Base-by-base conservation (phyloP, 2,113 vertebrate species). In the Seriola aureovittata region DNA sequence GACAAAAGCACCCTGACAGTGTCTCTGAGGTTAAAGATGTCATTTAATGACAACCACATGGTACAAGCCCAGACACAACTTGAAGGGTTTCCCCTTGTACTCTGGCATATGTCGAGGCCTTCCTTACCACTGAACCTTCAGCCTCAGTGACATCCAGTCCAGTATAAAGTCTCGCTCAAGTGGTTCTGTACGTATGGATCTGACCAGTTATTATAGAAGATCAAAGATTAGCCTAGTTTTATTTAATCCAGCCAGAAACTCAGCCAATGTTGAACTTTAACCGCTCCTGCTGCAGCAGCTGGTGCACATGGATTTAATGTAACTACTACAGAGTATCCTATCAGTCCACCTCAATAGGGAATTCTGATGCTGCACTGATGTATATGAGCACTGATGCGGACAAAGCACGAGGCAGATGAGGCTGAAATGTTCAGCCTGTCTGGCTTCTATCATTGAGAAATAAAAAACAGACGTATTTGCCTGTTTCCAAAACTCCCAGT, bases 191-290 rank as follows among this genome's bases (percentile, higher is more conserved):
- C 12, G 29, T 19, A 10, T 8, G 25, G 52, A 59, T 40, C 23
- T 66, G 44, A 75, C 36, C 66, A 36, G 19, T 69, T 65, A 25
- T 34, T 65, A 52, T 52, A 64, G 50, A 50, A 42, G 7, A 57
- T 71, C 42, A 60, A 72, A 67, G 52, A 16, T 42, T 71, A 50
- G 42, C 34, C 77, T 66, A n/a, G 42, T 84, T 79, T 62, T 12
- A 32, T 12, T 55, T 48, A 64, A 74, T 70, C 70, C 29, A 62
- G 29, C 68, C 60, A 46, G 9, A 8, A 71, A 58, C 38, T 46
- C 36, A 36, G 66, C 69, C 16, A n/a, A 50, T 14, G 13, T 38
- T 77, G 40, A 38, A 74, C 19, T 75, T 64, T 68, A 25, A 2
- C 2, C 36, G 42, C 29, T 46, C 9, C 32, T 10, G 29, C 29